phyloP scores from a whole-genome alignment of 2,113 vertebrate species.

The Perca flavescens region DNA sequence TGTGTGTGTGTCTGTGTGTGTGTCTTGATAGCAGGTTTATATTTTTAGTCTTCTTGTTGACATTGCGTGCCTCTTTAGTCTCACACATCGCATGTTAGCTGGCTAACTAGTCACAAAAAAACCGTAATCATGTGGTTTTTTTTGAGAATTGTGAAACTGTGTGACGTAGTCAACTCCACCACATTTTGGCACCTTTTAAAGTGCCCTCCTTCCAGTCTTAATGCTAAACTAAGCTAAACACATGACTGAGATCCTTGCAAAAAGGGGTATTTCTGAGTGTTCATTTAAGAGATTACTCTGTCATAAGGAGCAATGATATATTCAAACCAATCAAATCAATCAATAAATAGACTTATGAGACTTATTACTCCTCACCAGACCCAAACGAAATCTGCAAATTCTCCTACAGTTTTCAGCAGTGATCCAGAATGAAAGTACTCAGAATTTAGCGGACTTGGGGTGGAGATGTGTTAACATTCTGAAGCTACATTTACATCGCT shows the following conservation, averaged over 20 bases:
- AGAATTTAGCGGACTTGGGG: too few species aligned
- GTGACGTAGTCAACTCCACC: neutral
- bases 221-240: too few species aligned
- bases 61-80: neutral
- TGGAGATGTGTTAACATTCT: too few species aligned
- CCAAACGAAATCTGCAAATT: too few species aligned
- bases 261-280: neutral
- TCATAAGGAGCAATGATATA: neutral
- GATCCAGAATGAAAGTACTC: too few species aligned
- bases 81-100: neutral
- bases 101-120: neutral
- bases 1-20: neutral
- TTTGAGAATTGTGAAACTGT: neutral
- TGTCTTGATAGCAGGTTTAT: conserved; percentile 8
- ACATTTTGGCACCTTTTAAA: too few species aligned
- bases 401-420: too few species aligned
- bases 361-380: too few species aligned
- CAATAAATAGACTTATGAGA: neutral
- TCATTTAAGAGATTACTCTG: neutral
- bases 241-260: too few species aligned
- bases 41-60: conserved; percentile 33
- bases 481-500: too few species aligned
- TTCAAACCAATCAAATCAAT: neutral
- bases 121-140: neutral
- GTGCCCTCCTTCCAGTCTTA: too few species aligned